Percentiles rank a stretch among this genome's conserved stretches.
These are phyloP conservation scores for Pogonocherus hispidulus DNA, from an alignment of 2,888 invertebrate species.

Conservation along the genomic window DNA sequence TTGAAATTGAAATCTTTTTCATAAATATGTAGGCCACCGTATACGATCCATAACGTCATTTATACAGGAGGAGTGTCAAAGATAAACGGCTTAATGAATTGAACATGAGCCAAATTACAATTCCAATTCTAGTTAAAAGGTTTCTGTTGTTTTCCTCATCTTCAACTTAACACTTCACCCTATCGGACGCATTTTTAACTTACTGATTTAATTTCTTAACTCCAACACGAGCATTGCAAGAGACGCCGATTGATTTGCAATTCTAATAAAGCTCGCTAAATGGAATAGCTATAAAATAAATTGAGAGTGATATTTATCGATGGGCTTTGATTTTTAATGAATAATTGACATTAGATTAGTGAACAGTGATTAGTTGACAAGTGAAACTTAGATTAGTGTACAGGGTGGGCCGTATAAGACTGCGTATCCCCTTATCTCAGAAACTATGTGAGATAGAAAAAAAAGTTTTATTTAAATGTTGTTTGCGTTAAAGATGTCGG, in stretches of 20 bases:
- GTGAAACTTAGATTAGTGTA: too few relatives aligned
- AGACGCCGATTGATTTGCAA: slow-evolving; percentile 20
- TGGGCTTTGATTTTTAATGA: neutral
- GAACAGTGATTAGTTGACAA: neutral
- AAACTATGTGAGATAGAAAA: too few relatives aligned
- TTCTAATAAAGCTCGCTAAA: slow-evolving; percentile 9
- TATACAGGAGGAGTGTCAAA: slow-evolving; percentile 54
- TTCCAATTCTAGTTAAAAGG: slow-evolving; percentile 68
- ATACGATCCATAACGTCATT: slow-evolving; percentile 44
- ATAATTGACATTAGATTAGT: too few relatives aligned
- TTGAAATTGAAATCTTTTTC: slow-evolving; percentile 45
- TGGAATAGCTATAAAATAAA: neutral
- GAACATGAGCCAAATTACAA: slow-evolving; percentile 67
- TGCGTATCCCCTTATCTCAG: too few relatives aligned
- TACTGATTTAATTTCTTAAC: slow-evolving; percentile 20
- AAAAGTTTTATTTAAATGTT: too few relatives aligned
- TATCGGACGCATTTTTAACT: slow-evolving; percentile 12
- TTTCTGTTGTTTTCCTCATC: slow-evolving; percentile 66
- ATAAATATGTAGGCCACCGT: slow-evolving; percentile 43
- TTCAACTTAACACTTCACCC: slow-evolving; percentile 48
- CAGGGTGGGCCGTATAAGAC: too few relatives aligned
- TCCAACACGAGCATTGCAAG: slow-evolving; percentile 2
- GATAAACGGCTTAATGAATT: slow-evolving; percentile 68
- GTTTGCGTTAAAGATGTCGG: too few relatives aligned
- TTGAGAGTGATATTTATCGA: neutral